Evolutionary conservation across 92 coral and sea anemone genomes (phyloP).

Genomic region (Bergia sp.): DNA sequence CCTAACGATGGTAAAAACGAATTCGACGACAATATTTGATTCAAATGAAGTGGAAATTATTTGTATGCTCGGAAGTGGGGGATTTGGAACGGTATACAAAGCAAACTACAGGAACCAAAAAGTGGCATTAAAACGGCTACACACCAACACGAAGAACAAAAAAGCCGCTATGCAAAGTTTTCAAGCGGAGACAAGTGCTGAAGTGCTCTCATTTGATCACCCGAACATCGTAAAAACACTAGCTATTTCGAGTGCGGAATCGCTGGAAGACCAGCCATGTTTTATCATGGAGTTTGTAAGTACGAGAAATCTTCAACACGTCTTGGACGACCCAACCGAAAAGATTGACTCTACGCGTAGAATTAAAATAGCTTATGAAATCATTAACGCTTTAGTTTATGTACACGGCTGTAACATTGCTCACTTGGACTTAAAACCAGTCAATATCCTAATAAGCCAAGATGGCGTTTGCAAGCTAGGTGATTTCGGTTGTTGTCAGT

Average conservation of each 20-base stretch:
- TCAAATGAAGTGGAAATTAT: conserved; percentile 68
- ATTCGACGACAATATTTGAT: conserved; percentile 68
- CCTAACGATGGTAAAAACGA: conserved; percentile 31
- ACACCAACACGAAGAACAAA: conserved; percentile 93
- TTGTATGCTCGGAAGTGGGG: conserved; percentile 86
- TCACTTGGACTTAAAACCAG: conserved; percentile 94
- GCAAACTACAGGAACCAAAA: conserved; percentile 74
- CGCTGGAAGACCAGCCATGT: conserved; percentile 89
- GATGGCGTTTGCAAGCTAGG: conserved; percentile 88
- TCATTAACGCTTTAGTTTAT: conserved; percentile 76
- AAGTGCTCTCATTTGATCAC: conserved; percentile 79
- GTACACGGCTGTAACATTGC: conserved; percentile 80
- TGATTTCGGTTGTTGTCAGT: conserved; percentile 95
- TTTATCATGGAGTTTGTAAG: conserved; percentile 93
- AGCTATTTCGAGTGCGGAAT: conserved; percentile 63
- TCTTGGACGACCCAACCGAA: conserved; percentile 84
- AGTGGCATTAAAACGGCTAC: conserved; percentile 88
- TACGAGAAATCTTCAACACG: conserved; percentile 80
- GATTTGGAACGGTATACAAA: conserved; percentile 90
- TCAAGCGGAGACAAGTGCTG: conserved; percentile 81
- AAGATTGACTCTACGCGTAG: conserved; percentile 74
- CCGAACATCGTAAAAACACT: conserved; percentile 86
- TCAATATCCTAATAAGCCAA: conserved; percentile 70
- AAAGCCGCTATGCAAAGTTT: conserved; percentile 99
- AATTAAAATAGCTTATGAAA: conserved; percentile 72